Base-by-base conservation (phyloP, 2,888 invertebrate species). In the Linnaemya vulpina region DNA sequence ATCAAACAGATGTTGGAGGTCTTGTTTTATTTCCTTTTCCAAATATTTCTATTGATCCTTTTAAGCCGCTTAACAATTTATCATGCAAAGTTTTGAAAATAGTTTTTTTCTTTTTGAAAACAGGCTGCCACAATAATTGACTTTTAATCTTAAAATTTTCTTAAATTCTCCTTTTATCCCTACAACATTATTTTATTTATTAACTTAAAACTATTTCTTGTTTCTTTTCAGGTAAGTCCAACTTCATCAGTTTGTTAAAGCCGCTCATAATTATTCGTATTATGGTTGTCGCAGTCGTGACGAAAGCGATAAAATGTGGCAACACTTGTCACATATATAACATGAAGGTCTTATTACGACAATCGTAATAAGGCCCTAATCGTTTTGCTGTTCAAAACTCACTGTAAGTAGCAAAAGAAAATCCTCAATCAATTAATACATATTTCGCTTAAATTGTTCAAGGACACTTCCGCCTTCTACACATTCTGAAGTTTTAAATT, bases 1-100 rank as follows among this genome's bases (percentile, higher is more conserved):
- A 46, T 77, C 49, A 38, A 67, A 13, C 67, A 77, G 67, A 38
- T 77, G 76, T 49, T 77, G 76, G 58, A 60, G 20, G 43, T 58
- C 15, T 76, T 58, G 46, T 55, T 68, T 46, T 30, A 30, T 13
- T 40, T 65, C 22, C 15, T 43, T 25, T 25, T 71, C 51, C 15
- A 35, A 17, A 58, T 46, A 17, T 38, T 49, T 5, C 55, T 49
- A 60, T 68, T 58, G 55, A 38, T 68, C 7, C n/a, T 58, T 65
- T 76, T 35, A n/a, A n/a, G 22, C 68, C 49, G 53, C n/a, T 46
- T 15, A 55, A 40, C 30, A 25, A 78, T 58, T 77, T 68, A 43
- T 67, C 35, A 43, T 25, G 30, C n/a, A n/a, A 49, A 35, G n/a
- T n/a, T 1, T 73, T 22, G 1, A 30, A 30, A 30, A 5, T 30